Conservation (phyloP, 2,888 invertebrate species). For the Laothoe populi region DNA sequence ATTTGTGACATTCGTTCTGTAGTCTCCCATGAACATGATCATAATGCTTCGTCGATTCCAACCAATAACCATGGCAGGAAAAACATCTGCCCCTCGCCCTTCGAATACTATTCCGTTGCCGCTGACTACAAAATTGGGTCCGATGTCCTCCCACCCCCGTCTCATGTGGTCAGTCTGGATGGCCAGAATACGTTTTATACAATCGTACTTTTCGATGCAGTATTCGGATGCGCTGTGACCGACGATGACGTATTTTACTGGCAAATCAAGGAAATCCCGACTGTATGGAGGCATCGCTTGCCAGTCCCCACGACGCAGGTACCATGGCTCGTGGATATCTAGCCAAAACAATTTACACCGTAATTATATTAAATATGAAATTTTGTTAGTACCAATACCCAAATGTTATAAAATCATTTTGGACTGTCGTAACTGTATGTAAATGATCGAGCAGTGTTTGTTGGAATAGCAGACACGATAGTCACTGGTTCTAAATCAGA, state of each 20-base stretch:
- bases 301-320: slow-evolving; percentile 72
- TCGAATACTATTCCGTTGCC: slow-evolving; percentile 69
- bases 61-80: slow-evolving; percentile 58
- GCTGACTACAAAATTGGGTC: slow-evolving; percentile 69
- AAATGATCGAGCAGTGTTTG: background rate
- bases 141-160: slow-evolving; percentile 61
- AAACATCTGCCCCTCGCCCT: slow-evolving; percentile 68
- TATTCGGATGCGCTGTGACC: slow-evolving; percentile 61
- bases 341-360: slow-evolving; percentile 45
- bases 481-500: no score
- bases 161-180: slow-evolving; percentile 61
- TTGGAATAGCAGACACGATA: no score
- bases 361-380: background rate
- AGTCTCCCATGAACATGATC: slow-evolving; percentile 73
- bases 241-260: slow-evolving; percentile 60
- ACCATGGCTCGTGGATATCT: slow-evolving; percentile 73
- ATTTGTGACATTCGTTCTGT: slow-evolving; percentile 45
- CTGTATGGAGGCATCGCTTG: slow-evolving; percentile 64
- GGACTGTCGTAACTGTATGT: background rate
- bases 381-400: background rate
- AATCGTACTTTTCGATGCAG: slow-evolving; percentile 55
- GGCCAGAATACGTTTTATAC: slow-evolving; percentile 55
- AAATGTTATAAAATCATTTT: background rate
- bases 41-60: slow-evolving; percentile 61
- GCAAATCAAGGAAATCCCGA: slow-evolving; percentile 53